Base-by-base conservation (phyloP, 2,797 vertebrate genomes). In the Hemitrygon akajei region DNA sequence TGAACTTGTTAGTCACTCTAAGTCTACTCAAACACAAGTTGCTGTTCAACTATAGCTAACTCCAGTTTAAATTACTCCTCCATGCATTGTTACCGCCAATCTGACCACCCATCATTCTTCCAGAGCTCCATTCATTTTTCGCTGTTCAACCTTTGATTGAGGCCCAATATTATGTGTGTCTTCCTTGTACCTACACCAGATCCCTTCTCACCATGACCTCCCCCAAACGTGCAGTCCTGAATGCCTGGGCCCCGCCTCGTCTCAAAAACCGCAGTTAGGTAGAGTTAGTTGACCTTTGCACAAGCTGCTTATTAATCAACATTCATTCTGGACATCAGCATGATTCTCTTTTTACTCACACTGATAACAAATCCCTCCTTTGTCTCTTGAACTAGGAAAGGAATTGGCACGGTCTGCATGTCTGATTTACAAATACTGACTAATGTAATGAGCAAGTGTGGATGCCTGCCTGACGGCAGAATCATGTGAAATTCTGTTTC, bases 291-390 rank as follows among this genome's bases (percentile, higher is more conserved):
- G 56, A 63, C 82, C 56, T 86, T 63, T 6, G 30, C 27, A 27
- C 2, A 7, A 30, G 56, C 25, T 27, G 6, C 56, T 63, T 14
- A 58, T 60, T 86, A 86, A 18, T 60, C 82, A 86, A 56, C 25
- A 30, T 27, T 30, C 11, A 1, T 60, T 60, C 82, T 86, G 25
- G 82, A 12, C 27, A 16, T n/a, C 58, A 22, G 22, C 58, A 56
- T 63, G 58, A n/a, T 27, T 16, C 16, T 30, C 82, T n/a, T 63
- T 86, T 63, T 12, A 60, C 82, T 56, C 56, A 86, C 82, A 63
- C 30, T n/a, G 82, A 60, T 60, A 86, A 86, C 82, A 86, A 86
- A 86, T 60, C 82, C 60, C 58, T 86, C 11, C 82, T 86, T 86
- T 86, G 82, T 86, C 12, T 58, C 30, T 86, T 11, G n/a, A 25